phyloP scores from a whole-genome alignment of 2,797 vertebrate genomes.

The Cyprinella venusta region DNA sequence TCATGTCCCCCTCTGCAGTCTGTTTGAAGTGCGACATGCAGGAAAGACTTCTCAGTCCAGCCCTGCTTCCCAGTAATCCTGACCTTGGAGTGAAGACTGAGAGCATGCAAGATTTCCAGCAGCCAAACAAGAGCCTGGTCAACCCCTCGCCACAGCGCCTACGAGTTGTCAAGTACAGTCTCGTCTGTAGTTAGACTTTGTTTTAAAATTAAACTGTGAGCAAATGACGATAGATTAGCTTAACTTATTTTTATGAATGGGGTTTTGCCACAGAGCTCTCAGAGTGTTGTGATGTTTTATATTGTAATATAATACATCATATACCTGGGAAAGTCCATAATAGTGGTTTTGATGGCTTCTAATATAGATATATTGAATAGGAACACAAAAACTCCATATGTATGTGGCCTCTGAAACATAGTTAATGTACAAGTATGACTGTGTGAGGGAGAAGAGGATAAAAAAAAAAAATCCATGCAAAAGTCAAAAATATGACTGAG shows the following conservation, averaged over 20 bases:
- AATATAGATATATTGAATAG: neutral
- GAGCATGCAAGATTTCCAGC: constrained; percentile 73
- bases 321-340: neutral
- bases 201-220: neutral
- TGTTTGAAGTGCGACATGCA: constrained; percentile 93
- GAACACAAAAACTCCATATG: neutral
- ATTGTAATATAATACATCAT: neutral
- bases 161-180: constrained; percentile 82
- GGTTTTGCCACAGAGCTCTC: neutral
- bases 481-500: constrained; percentile 35
- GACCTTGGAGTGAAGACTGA: constrained; percentile 73
- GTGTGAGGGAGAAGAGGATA: neutral
- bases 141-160: constrained; percentile 73
- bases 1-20: constrained; percentile 71
- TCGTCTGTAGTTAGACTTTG: neutral
- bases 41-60: constrained; percentile 88
- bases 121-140: constrained; percentile 69
- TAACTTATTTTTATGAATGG: neutral
- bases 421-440: constrained; percentile 13
- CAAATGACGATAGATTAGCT: constrained; percentile 30
- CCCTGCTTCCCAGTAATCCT: constrained; percentile 76
- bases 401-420: neutral
- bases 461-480: constrained; percentile 49
- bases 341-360: neutral
- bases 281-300: neutral